These are phyloP conservation scores for Plagodis pulveraria DNA, from an alignment of 2,888 invertebrate genomes.

Conservation along the genomic window DNA sequence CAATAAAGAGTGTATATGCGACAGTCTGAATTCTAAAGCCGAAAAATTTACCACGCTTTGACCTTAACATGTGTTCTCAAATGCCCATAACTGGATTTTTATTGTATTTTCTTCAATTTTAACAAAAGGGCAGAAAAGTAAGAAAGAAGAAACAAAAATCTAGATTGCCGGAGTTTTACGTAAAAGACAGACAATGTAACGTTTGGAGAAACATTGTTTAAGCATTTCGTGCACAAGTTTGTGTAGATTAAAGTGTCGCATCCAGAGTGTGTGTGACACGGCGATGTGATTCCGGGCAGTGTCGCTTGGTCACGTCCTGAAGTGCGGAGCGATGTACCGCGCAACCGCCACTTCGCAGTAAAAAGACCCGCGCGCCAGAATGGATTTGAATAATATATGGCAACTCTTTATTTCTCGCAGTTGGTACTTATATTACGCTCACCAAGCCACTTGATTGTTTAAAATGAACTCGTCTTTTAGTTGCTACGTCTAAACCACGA, in stretches of 20 bases:
- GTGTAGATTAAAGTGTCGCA: slow-evolving; percentile 47
- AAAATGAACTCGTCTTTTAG: slow-evolving; percentile 27
- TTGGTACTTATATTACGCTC: slow-evolving; percentile 24
- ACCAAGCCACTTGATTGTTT: slow-evolving; percentile 35
- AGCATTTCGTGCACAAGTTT: slow-evolving; percentile 28
- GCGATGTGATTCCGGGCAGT: slow-evolving; percentile 55
- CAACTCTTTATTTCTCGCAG: slow-evolving; percentile 67
- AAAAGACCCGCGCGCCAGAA: slow-evolving; percentile 73
- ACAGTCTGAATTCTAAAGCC: too few relatives aligned
- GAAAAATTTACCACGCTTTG: too few relatives aligned
- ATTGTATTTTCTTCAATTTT: too few relatives aligned
- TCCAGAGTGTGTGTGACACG: slow-evolving; percentile 51
- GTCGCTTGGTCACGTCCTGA: slow-evolving; percentile 76
- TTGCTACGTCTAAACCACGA: neutral
- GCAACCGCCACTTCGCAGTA: slow-evolving; percentile 76
- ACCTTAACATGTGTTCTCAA: too few relatives aligned
- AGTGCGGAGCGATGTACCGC: slow-evolving; percentile 82
- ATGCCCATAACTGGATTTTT: too few relatives aligned
- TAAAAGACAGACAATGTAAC: neutral
- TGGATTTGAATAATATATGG: slow-evolving; percentile 79
- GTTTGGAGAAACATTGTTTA: slow-evolving; percentile 12
- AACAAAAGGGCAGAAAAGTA: too few relatives aligned
- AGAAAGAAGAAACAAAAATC: neutral
- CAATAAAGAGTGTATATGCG: too few relatives aligned
- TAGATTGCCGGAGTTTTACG: neutral